Conservation (phyloP, 2,797 vertebrate genomes). For the Myotis vivesi region DNA sequence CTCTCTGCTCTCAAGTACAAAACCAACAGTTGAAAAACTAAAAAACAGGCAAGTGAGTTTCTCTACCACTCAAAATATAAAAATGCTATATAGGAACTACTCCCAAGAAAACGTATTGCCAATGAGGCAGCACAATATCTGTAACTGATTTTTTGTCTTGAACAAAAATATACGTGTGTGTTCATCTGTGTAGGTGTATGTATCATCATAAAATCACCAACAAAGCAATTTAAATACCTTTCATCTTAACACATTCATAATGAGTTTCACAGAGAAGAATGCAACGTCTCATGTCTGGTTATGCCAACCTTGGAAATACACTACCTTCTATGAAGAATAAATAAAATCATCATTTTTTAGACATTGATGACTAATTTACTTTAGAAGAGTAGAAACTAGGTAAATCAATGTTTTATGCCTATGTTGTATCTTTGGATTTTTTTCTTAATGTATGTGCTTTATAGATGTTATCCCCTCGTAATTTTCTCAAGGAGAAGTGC, state of each 20-base stretch:
- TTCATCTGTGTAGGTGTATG: not conserved
- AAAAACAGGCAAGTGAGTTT: slow-evolving; percentile 58
- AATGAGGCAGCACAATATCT: slow-evolving; percentile 55
- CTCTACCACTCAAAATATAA: not conserved
- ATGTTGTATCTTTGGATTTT: not conserved
- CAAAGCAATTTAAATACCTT: slow-evolving; percentile 16
- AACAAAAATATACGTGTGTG: slow-evolving; percentile 18
- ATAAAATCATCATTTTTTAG: not conserved
- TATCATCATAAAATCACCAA: not conserved
- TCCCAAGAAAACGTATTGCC: slow-evolving; percentile 31
- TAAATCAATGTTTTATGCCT: not conserved
- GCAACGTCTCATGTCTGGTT: not conserved
- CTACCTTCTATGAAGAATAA: not conserved
- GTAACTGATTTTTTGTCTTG: slow-evolving; percentile 14
- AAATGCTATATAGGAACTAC: slow-evolving; percentile 50
- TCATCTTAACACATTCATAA: slow-evolving; percentile 53
- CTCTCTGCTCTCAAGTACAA: slow-evolving; percentile 71
- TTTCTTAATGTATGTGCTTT: not conserved
- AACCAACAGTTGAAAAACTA: slow-evolving; percentile 59
- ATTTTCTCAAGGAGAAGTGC: slow-evolving; percentile 29
- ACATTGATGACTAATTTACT: not conserved
- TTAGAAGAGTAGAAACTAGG: not conserved
- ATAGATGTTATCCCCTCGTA: not conserved
- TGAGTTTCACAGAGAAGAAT: not conserved
- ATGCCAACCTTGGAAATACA: not conserved